Conservation (phyloP, 2,797 vertebrate species). For the Betta splendens region DNA sequence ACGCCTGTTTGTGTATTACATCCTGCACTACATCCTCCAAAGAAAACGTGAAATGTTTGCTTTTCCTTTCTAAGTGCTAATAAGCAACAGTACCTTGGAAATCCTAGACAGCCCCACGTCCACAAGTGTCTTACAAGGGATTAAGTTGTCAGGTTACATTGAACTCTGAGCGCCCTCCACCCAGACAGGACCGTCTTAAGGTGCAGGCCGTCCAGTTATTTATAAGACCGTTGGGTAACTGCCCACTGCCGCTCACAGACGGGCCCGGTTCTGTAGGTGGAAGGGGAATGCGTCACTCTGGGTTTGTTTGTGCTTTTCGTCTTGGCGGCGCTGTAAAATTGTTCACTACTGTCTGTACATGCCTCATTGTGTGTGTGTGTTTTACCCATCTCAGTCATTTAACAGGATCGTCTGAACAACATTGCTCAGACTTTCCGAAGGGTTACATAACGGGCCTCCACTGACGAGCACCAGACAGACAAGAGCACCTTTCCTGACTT, state of each 20-base stretch:
- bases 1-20: slow-evolving; percentile 7
- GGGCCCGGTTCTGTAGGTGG: slow-evolving; percentile 44
- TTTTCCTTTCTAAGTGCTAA: slow-evolving; percentile 45
- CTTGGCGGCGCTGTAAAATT: neutral
- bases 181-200: slow-evolving; percentile 79
- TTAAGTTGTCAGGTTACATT: slow-evolving; percentile 79
- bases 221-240: slow-evolving; percentile 69
- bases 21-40: slow-evolving; percentile 39
- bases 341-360: neutral
- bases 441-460: slow-evolving; percentile 69
- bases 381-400: slow-evolving; percentile 41
- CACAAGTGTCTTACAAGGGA: slow-evolving; percentile 66
- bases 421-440: slow-evolving; percentile 69
- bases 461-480: slow-evolving; percentile 56
- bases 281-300: slow-evolving; percentile 17
- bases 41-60: slow-evolving; percentile 35
- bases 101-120: slow-evolving; percentile 45
- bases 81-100: slow-evolving; percentile 62
- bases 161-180: slow-evolving; percentile 68
- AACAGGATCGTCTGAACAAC: slow-evolving; percentile 62
- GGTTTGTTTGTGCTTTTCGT: slow-evolving; percentile 7
- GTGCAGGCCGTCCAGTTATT: slow-evolving; percentile 71
- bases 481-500: slow-evolving; percentile 52
- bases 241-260: slow-evolving; percentile 53
- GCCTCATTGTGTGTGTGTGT: slow-evolving; percentile 9